phyloP scores from a whole-genome alignment of 2,797 vertebrate species.

The Chelon auratus region DNA sequence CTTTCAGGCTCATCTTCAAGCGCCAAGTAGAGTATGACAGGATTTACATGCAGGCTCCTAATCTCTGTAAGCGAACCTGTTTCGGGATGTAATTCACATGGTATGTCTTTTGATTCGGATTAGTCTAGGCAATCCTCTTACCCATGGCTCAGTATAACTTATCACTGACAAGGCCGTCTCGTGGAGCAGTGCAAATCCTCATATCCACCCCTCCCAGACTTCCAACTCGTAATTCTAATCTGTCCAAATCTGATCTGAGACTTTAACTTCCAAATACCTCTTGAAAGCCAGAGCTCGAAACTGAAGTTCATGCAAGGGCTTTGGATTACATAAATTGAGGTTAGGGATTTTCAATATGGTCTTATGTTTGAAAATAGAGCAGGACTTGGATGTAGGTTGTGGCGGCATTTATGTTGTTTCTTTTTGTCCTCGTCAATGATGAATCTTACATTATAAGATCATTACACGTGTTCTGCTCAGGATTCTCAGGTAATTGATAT shows the following conservation, averaged over 20 bases:
- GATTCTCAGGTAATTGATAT: constrained; percentile 53
- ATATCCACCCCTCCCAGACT: constrained; percentile 87
- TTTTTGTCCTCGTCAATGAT: constrained; percentile 23
- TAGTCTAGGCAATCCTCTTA: constrained; percentile 90
- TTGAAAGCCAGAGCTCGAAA: constrained; percentile 83
- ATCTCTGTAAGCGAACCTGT: constrained; percentile 91
- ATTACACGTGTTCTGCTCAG: constrained; percentile 24
- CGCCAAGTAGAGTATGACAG: constrained; percentile 85
- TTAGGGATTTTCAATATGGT: constrained; percentile 77
- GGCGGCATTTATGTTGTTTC: constrained; percentile 38
- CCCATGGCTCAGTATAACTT: constrained; percentile 86
- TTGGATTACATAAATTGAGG: constrained; percentile 84
- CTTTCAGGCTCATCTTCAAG: constrained; percentile 81
- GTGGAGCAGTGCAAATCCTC: constrained; percentile 86
- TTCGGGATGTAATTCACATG: constrained; percentile 93
- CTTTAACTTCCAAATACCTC: constrained; percentile 88
- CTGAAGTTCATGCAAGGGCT: constrained; percentile 81
- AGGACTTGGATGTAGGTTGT: constrained; percentile 55
- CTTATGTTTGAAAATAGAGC: constrained; percentile 68
- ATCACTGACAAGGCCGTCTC: constrained; percentile 86
- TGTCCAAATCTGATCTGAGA: constrained; percentile 88
- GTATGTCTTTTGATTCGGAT: constrained; percentile 92
- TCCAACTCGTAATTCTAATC: constrained; percentile 89
- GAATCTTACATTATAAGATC: constrained; percentile 47
- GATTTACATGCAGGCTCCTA: constrained; percentile 87